Base-by-base conservation (phyloP, 1,140 invertebrate species). In the Homalodisca vitripennis region DNA sequence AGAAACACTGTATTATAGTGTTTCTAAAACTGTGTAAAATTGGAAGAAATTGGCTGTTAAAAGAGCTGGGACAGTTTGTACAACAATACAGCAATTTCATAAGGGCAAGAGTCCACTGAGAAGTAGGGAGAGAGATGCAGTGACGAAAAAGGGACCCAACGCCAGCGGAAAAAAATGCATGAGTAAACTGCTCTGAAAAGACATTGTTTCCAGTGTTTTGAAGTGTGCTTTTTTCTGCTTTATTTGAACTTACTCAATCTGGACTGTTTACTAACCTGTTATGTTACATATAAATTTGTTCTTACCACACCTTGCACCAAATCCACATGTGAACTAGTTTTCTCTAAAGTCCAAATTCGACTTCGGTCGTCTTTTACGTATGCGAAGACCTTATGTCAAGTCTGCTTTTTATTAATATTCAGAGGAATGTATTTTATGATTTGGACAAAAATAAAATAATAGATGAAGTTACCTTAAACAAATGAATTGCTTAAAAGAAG, bases 1-100 rank as follows among this genome's bases (percentile, higher is more conserved):
- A 70, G 63, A 70, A 67, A 24, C 63, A 12, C 63, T 70, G 31
- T n/a, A n/a, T n/a, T 32, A 22, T 32, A 51, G 32, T 53, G 46
- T 70, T 55, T 67, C 69, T 69, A n/a, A 70, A 70, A 68, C 63
- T 69, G 68, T 67, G 64, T 67, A 70, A 70, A 70, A 48, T 70
- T 68, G 68, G 68, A 65, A 69, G 10, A 68, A 70, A 63, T 68
- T 22, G 63, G 62, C 34, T 69, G 63, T 47, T 70, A 60, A 70
- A 34, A 70, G 65, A 69, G 30, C 27, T 70, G 62, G n/a, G 20
- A 67, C 63, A 70, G 20, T 68, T 68, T 69, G 63, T 22, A 70
- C 20, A 67, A 34, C 30, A 34, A n/a, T 3, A 34, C 14, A 65
- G 31, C 30, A 17, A n/a, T n/a, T 20, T n/a, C 30, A 32, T 13